Percentiles rank a stretch among this genome's conserved stretches.
These are phyloP conservation scores for Beroe forskalii DNA, from an alignment of 37 sponge, comb jelly and placozoan genomes.

Conservation along the genomic window DNA sequence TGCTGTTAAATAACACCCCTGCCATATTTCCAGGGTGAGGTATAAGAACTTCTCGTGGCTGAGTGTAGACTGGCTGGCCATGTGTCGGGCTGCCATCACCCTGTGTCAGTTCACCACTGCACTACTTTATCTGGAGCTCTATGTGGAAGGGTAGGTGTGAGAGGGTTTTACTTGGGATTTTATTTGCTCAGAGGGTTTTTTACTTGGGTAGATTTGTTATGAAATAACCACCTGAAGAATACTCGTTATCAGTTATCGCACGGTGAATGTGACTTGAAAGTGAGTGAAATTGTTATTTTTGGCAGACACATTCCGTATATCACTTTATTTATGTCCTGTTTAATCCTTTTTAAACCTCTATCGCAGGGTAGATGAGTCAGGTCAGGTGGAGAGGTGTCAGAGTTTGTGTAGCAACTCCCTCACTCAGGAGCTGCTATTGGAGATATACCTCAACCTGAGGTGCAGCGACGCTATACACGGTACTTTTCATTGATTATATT, in stretches of 20 bases:
- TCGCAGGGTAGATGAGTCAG: not conserved
- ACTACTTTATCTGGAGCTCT: conserved; percentile 45
- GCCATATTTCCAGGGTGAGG: conserved; percentile 19
- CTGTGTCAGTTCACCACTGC: conserved; percentile 51
- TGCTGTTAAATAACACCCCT: not conserved
- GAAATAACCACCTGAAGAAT: not conserved
- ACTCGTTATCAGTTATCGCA: too few species aligned
- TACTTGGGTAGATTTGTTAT: not conserved
- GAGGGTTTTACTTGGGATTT: too few species aligned
- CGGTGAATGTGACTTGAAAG: too few species aligned
- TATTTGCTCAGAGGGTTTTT: too few species aligned
- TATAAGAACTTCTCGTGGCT: conserved; percentile 40
- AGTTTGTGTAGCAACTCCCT: not conserved
- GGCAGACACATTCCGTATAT: too few species aligned
- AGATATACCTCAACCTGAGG: conserved; percentile 35
- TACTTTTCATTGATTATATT: too few species aligned
- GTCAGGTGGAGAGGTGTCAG: not conserved
- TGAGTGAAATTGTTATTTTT: too few species aligned
- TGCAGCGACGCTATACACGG: conserved; percentile 3
- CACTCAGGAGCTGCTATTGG: conserved; percentile 22
- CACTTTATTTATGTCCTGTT: too few species aligned
- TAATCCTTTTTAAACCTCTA: too few species aligned
- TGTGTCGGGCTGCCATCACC: conserved; percentile 37
- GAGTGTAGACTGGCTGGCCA: conserved; percentile 22
- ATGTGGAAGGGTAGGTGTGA: conserved; percentile 31